Conservation (phyloP, 2,113 vertebrate genomes). For the Esox niger region DNA sequence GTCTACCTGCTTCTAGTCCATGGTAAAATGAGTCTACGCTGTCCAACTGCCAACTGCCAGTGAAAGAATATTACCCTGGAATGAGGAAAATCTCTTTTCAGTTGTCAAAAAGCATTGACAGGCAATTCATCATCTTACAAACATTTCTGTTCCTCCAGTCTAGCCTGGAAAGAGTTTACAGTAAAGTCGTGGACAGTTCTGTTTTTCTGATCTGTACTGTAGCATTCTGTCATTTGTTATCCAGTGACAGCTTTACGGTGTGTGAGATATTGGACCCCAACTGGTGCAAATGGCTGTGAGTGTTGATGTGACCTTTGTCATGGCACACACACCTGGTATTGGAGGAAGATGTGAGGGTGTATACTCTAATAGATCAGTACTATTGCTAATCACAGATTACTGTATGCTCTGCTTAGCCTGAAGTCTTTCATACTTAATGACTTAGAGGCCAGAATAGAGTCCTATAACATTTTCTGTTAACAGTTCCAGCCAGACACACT, state of each 20-base stretch:
- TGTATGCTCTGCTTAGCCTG: conserved; percentile 46
- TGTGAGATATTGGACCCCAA: too few relatives aligned
- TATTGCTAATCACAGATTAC: conserved; percentile 49
- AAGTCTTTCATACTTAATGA: background rate
- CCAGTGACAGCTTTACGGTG: conserved; percentile 32
- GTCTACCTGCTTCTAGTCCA: too few relatives aligned
- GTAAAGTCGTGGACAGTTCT: background rate
- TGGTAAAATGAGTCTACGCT: too few relatives aligned
- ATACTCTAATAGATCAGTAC: conserved; percentile 50
- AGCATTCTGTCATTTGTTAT: conserved; percentile 2
- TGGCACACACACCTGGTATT: background rate
- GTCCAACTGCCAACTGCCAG: background rate
- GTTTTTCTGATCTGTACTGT: too few relatives aligned
- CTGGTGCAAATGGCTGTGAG: conserved; percentile 1
- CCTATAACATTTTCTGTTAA: background rate
- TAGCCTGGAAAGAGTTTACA: background rate
- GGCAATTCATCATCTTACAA: background rate
- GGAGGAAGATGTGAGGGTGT: conserved; percentile 5
- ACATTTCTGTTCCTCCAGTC: background rate
- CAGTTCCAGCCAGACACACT: background rate
- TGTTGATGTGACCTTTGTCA: background rate
- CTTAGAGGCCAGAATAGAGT: background rate
- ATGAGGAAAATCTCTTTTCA: background rate
- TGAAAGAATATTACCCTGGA: background rate
- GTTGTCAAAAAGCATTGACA: background rate